These are phyloP conservation scores for Zygaena filipendulae DNA, from an alignment of 2,888 invertebrate species.

Conservation along the genomic window DNA sequence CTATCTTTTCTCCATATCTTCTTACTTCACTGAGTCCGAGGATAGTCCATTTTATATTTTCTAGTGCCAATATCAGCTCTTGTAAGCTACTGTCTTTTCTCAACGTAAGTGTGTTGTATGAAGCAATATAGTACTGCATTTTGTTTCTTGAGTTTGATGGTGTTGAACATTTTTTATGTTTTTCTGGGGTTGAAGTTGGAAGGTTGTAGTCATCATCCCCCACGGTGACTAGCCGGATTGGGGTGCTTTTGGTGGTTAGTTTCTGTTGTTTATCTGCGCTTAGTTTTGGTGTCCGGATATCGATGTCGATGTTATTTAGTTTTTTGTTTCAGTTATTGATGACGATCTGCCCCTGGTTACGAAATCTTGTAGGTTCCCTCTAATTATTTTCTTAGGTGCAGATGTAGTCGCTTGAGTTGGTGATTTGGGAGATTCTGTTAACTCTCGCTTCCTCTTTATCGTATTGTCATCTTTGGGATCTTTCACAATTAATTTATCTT, in stretches of 20 bases:
- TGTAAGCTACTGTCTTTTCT: conserved; percentile 14
- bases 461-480: conserved; percentile 4
- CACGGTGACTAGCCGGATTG: conserved; percentile 16
- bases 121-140: not conserved
- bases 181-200: conserved; percentile 4
- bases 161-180: not conserved
- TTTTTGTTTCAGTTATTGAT: conserved; percentile 3
- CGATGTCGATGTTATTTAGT: conserved; percentile 2
- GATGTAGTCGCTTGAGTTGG: not conserved
- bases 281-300: conserved; percentile 1
- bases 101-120: conserved; percentile 16
- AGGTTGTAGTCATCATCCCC: conserved; percentile 14
- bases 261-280: not conserved
- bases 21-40: conserved; percentile 18
- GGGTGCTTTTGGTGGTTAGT: conserved; percentile 6
- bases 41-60: conserved; percentile 17
- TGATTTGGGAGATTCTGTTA: conserved; percentile 1
- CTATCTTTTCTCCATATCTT: conserved; percentile 17
- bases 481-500: conserved; percentile 5
- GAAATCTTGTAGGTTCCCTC: conserved; percentile 2
- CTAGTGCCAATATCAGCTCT: conserved; percentile 13
- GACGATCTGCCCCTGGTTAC: conserved; percentile 1
- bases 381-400: conserved; percentile 1
- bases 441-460: conserved; percentile 7
- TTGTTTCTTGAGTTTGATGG: not conserved